These are phyloP conservation scores for Alsophila aescularia DNA, from an alignment of 2,888 invertebrate genomes.

Conservation along the genomic window DNA sequence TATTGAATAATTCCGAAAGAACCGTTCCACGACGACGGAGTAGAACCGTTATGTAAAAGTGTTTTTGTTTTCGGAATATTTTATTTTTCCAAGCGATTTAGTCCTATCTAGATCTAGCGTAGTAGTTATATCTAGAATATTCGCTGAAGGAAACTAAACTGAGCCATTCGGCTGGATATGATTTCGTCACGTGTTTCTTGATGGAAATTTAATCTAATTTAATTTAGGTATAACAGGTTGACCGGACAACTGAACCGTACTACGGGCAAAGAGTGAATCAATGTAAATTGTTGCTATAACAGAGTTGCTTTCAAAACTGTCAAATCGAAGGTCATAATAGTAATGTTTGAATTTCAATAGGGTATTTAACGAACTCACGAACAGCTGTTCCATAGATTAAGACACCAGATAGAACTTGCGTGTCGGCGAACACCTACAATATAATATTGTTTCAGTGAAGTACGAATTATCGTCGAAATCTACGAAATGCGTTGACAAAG, in stretches of 20 bases:
- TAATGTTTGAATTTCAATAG: no score
- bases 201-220: no score
- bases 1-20: constrained; percentile 32
- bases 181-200: no score
- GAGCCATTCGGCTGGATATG: no score
- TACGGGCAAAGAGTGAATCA: no score
- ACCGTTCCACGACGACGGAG: constrained; percentile 32
- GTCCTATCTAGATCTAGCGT: not conserved
- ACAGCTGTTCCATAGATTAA: not conserved
- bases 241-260: no score
- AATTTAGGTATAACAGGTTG: no score
- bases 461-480: not conserved
- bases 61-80: constrained; percentile 13
- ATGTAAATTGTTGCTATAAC: no score
- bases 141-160: no score
- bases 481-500: constrained; percentile 9
- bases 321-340: constrained; percentile 6
- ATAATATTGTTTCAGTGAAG: not conserved
- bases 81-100: constrained; percentile 10
- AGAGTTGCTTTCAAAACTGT: no score
- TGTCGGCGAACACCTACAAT: not conserved
- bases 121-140: no score
- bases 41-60: constrained; percentile 33
- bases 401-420: not conserved
- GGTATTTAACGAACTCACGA: not conserved